A percentile compares a stretch with the other conserved stretches of the same genome.
Conservation (phyloP, 2,113 vertebrate genomes). For the Theristicus caerulescens region DNA sequence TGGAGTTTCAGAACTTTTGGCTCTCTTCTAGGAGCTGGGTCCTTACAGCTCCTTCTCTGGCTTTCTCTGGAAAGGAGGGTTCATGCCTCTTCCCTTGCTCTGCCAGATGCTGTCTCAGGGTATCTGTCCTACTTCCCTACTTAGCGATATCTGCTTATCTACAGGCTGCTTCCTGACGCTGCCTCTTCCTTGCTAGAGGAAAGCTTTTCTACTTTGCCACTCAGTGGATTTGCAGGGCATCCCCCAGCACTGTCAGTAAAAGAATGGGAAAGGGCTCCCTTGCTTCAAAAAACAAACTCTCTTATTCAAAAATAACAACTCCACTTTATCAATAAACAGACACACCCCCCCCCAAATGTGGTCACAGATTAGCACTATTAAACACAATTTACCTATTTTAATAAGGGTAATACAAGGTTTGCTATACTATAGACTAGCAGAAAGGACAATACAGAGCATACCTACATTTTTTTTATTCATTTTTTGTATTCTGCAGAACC, state of each 20-base stretch:
- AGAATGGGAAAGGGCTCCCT: not conserved
- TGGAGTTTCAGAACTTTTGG: not conserved
- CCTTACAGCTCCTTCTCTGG: not conserved
- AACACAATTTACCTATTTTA: not conserved
- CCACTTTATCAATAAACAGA: not conserved
- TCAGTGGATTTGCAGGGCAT: not conserved
- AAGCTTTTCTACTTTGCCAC: not conserved
- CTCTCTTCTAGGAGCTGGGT: not conserved
- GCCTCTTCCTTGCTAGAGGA: not conserved
- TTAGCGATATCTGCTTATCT: not conserved
- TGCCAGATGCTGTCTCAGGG: conserved; percentile 36
- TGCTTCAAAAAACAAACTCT: not conserved
- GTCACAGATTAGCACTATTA: not conserved
- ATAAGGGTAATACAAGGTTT: not conserved
- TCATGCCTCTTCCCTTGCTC: not conserved
- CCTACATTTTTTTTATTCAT: not conserved
- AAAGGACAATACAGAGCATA: not conserved
- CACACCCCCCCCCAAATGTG: fast-evolving
- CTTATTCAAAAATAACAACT: not conserved
- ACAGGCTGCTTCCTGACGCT: not conserved
- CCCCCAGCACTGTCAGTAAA: not conserved
- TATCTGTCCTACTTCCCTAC: conserved; percentile 61
- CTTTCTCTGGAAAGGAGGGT: not conserved
- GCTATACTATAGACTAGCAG: not conserved
- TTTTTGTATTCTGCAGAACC: not conserved